Base-by-base conservation (phyloP, 2,113 vertebrate species). In the Siniperca chuatsi region DNA sequence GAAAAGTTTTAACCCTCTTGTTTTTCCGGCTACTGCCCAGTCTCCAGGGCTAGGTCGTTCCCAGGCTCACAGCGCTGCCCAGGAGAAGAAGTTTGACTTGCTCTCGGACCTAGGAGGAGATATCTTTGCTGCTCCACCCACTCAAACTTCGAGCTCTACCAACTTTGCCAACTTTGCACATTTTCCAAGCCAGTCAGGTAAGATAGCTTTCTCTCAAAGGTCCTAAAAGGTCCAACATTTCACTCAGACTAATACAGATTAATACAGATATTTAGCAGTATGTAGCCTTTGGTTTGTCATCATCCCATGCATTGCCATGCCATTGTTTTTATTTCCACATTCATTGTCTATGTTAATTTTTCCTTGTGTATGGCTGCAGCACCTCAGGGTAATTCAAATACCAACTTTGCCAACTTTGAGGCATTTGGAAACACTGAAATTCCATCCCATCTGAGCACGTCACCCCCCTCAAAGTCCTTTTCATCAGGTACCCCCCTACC, bases 161-260 rank as follows among this genome's bases (percentile, higher is more conserved):
- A 99, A 97, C 93, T 99, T 99, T 96, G 97, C 98, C 93, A 99
- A 99, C 92, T 99, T 99, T 97, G 97, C 98, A 97, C 97, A 98
- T 95, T 99, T 99, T 94, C 97, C 96, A 90, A 97, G 96, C 96
- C 97, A 98, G 62, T 94, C 97, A 93, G 97, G 98, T 99, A 94
- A 90, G 58, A 23, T 2, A 11, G 2, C 7, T 42, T 65, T 48
- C 25, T 40, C 60, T 21, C 18, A 58, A 25, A 77, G 9, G 4
- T 81, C 29, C 23, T 12, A 21, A 52, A 65, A 33, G 8, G 20
- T 33, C 4, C 4, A 48, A 5, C 33, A 1, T 42, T 65, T 60
- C 11, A 60, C 4, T 68, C 33, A 71, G 42, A 44, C 3, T 52
- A 78, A 57, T 46, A 8, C 3, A 68, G 40, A 52, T 23, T 4